A percentile compares a stretch with the other conserved stretches of the same genome.
Conservation (phyloP, 2,888 invertebrate genomes). For the Eumacrocentrus americanus region DNA sequence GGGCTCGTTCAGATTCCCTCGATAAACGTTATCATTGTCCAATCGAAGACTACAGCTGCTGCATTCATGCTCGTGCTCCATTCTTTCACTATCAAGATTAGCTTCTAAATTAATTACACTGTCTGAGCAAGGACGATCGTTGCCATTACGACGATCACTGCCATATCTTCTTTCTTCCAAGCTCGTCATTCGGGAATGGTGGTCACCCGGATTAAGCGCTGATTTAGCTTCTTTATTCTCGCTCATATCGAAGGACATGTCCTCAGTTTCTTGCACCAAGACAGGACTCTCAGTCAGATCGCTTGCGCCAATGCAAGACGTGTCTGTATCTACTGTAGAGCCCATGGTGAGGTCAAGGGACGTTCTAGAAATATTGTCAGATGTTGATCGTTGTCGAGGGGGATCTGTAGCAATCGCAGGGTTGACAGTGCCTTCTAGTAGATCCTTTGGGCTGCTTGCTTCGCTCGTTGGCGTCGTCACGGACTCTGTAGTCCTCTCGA, state of each 20-base stretch:
- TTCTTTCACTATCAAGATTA: conserved; percentile 28
- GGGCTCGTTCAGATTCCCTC: conserved; percentile 40
- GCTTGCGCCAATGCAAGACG: conserved; percentile 52
- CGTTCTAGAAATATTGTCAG: conserved; percentile 53
- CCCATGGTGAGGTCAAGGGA: conserved; percentile 55
- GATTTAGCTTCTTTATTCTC: conserved; percentile 17
- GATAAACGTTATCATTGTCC: conserved; percentile 43
- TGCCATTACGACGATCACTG: conserved; percentile 42
- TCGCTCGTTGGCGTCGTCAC: conserved; percentile 50
- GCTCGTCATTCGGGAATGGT: conserved; percentile 10
- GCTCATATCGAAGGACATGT: conserved; percentile 43
- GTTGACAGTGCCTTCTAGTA: conserved; percentile 46
- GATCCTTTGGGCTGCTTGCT: conserved; percentile 48
- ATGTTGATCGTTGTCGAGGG: conserved; percentile 46
- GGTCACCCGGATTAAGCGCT: conserved; percentile 23
- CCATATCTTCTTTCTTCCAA: conserved; percentile 34
- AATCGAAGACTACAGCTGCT: conserved; percentile 38
- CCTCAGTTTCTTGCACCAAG: conserved; percentile 42
- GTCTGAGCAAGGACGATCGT: conserved; percentile 37
- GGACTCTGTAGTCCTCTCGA: conserved; percentile 51
- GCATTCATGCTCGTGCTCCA: conserved; percentile 38
- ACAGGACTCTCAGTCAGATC: conserved; percentile 51
- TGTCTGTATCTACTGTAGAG: conserved; percentile 51
- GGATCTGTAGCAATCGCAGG: conserved; percentile 49
- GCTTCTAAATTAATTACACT: conserved; percentile 21